Percentiles rank a stretch among this genome's conserved stretches.
phyloP scores from a whole-genome alignment of 1,140 invertebrate genomes.

The Manduca sexta region DNA sequence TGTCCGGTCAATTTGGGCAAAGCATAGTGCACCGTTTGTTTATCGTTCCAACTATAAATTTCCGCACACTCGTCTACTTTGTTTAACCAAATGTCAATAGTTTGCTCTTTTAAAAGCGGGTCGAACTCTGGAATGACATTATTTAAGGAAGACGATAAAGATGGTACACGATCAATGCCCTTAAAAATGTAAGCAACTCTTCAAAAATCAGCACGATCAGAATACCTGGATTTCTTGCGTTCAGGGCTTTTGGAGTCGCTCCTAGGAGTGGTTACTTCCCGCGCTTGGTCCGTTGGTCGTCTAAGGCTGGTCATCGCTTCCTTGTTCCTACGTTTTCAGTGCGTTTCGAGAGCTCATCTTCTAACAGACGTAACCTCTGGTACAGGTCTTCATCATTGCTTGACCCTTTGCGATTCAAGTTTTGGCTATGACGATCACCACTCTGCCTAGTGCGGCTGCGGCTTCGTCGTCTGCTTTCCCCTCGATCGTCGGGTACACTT shows the following conservation, averaged over 20 bases:
- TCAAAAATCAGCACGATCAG: slow-evolving; percentile 8
- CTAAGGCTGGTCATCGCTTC: too few relatives aligned
- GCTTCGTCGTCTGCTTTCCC: too few relatives aligned
- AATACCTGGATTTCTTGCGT: slow-evolving; percentile 1
- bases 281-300: too few relatives aligned
- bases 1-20: slow-evolving; percentile 4
- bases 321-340: too few relatives aligned
- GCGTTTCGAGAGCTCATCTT: too few relatives aligned
- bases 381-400: too few relatives aligned
- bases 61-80: slow-evolving; percentile 19
- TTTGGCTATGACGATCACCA: too few relatives aligned
- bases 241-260: not conserved
- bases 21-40: slow-evolving; percentile 2
- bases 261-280: too few relatives aligned
- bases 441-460: too few relatives aligned
- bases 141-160: slow-evolving; percentile 3
- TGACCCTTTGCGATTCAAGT: too few relatives aligned
- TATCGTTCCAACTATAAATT: slow-evolving; percentile 10
- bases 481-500: too few relatives aligned
- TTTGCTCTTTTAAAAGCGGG: slow-evolving; percentile 25
- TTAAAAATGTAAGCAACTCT: slow-evolving; percentile 10
- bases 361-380: too few relatives aligned
- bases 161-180: slow-evolving; percentile 8
- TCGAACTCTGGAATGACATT: slow-evolving; percentile 28
- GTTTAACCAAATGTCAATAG: slow-evolving; percentile 22